Conservation (phyloP, 1,140 invertebrate species). For the Lerema accius region DNA sequence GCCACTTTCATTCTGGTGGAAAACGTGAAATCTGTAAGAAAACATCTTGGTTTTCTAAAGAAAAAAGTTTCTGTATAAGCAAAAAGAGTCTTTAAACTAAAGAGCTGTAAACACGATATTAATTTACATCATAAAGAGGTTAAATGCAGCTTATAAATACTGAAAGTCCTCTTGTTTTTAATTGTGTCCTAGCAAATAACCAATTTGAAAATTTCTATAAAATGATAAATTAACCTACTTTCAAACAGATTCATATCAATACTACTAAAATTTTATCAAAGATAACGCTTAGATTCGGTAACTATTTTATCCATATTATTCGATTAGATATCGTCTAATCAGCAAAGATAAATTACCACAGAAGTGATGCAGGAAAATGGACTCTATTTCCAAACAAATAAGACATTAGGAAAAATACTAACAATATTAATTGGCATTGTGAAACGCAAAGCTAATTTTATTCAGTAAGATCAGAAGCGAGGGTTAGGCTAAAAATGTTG, state of each 20-base stretch:
- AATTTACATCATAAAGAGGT: too few species aligned
- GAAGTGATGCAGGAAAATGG: neutral
- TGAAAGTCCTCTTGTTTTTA: too few species aligned
- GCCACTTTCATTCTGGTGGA: too few species aligned
- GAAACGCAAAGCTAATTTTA: neutral
- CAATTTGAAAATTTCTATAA: too few species aligned
- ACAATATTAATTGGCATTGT: neutral
- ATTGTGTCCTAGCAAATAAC: too few species aligned
- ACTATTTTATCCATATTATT: constrained; percentile 4
- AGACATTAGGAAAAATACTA: neutral
- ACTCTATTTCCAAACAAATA: neutral
- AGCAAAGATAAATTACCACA: neutral
- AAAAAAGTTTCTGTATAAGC: too few species aligned
- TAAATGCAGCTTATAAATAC: too few species aligned
- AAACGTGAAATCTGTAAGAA: too few species aligned
- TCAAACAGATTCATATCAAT: neutral
- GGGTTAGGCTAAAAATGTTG: constrained; percentile 38
- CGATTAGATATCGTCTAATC: constrained; percentile 18
- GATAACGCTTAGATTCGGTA: neutral
- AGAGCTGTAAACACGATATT: too few species aligned
- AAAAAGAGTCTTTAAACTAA: too few species aligned
- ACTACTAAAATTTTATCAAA: neutral
- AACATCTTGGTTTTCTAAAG: too few species aligned
- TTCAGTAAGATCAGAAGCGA: constrained; percentile 9
- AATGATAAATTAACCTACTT: too few species aligned